phyloP scores from a whole-genome alignment of 2,797 vertebrate genomes.

The Coracias cyanogaster region DNA sequence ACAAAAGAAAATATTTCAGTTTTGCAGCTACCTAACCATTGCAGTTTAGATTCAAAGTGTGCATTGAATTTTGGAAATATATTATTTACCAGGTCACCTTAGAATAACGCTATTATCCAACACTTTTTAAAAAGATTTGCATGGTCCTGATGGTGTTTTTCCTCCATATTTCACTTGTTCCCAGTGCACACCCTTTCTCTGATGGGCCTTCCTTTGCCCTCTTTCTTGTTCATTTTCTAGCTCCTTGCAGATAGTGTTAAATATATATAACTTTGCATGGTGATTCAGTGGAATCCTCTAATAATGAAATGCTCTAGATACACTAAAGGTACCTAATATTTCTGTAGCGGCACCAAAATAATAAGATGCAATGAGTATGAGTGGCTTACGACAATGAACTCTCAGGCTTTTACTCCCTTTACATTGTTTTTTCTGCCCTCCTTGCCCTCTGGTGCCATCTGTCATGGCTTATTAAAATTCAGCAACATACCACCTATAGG shows the following conservation, averaged over 20 bases:
- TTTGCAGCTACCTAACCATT: background rate
- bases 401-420: background rate
- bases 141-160: background rate
- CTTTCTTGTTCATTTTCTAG: background rate
- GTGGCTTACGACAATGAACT: background rate
- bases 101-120: background rate
- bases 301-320: background rate
- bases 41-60: background rate
- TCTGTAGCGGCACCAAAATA: background rate
- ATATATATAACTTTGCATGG: background rate
- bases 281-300: background rate
- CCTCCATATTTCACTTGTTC: background rate
- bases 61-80: background rate
- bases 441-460: background rate
- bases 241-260: rapidly evolving
- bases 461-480: background rate
- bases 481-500: background rate
- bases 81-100: background rate
- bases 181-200: background rate
- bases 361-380: background rate
- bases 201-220: background rate
- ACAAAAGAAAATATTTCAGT: background rate
- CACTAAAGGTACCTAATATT: background rate
- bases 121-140: background rate
- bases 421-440: background rate